A percentile compares a stretch with the other conserved stretches of the same genome.
Conservation (phyloP, 2,888 invertebrate genomes). For the Tachina lurida region DNA sequence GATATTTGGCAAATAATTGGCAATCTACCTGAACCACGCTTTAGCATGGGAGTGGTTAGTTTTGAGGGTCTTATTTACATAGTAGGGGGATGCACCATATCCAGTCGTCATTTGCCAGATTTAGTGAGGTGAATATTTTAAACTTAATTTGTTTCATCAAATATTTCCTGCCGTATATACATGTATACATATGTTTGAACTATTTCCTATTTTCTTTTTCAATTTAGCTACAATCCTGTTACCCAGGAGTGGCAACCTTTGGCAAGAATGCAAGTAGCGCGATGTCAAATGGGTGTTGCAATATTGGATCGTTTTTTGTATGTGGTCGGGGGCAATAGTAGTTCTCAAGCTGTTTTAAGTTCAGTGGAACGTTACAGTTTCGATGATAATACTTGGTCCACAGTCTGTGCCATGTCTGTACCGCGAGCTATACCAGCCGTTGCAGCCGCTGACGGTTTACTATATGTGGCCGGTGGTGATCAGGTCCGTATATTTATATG, state of each 20-base stretch:
- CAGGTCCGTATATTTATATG: conserved; percentile 82
- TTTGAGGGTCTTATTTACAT: conserved; percentile 88
- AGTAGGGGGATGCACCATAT: conserved; percentile 94
- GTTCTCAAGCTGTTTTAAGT: conserved; percentile 89
- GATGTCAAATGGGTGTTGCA: conserved; percentile 95
- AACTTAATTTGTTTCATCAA: neutral
- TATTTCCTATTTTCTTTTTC: neutral
- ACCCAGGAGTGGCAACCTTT: conserved; percentile 91
- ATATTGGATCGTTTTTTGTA: conserved; percentile 92
- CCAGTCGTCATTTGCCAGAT: conserved; percentile 91
- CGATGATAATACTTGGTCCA: conserved; percentile 87
- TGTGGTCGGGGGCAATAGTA: conserved; percentile 94
- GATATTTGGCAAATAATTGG: conserved; percentile 91
- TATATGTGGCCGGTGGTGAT: conserved; percentile 94
- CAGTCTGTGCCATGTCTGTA: conserved; percentile 88
- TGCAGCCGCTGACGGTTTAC: conserved; percentile 90
- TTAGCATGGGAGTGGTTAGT: conserved; percentile 95
- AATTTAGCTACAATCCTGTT: conserved; percentile 88
- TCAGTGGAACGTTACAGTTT: conserved; percentile 88
- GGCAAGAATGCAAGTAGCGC: conserved; percentile 90
- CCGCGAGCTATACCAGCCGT: conserved; percentile 93
- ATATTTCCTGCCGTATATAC: neutral
- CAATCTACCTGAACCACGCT: conserved; percentile 91
- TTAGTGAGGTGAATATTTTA: conserved; percentile 84
- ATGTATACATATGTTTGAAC: too few relatives aligned